Conservation (phyloP, 2,113 vertebrate genomes). For the Planiliza haematocheilus region DNA sequence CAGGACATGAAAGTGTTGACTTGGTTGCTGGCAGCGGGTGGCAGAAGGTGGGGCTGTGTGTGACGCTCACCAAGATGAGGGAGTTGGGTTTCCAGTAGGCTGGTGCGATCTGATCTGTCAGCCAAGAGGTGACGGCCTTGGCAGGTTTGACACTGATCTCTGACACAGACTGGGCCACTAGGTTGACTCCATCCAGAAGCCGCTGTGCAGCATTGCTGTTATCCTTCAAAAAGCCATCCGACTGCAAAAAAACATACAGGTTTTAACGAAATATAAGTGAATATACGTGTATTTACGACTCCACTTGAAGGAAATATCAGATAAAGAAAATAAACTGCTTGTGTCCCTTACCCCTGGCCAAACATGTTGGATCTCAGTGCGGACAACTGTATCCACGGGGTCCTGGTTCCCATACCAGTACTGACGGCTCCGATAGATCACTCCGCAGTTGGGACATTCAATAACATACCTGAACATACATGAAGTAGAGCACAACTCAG, state of each 20-base stretch:
- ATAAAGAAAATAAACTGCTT: background rate
- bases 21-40: slow-evolving; percentile 83
- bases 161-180: slow-evolving; percentile 97
- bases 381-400: slow-evolving; percentile 97
- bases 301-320: background rate
- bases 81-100: slow-evolving; percentile 99
- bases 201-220: slow-evolving; percentile 98
- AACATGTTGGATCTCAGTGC: slow-evolving; percentile 97
- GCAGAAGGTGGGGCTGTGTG: slow-evolving; percentile 87
- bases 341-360: slow-evolving; percentile 93
- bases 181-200: slow-evolving; percentile 96
- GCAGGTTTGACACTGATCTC: slow-evolving; percentile 97
- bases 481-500: background rate
- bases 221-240: slow-evolving; percentile 95
- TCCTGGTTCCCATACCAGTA: slow-evolving; percentile 99
- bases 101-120: slow-evolving; percentile 98
- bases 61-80: slow-evolving; percentile 91
- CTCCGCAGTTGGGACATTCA: slow-evolving; percentile 95
- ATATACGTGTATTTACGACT: no score
- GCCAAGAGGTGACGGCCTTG: slow-evolving; percentile 97
- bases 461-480: slow-evolving; percentile 91
- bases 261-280: no score
- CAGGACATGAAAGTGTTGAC: slow-evolving; percentile 70
- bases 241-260: slow-evolving; percentile 79
- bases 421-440: slow-evolving; percentile 98